These are phyloP conservation scores for Pyrrhia umbra DNA, from an alignment of 2,888 invertebrate genomes.

Conservation along the genomic window DNA sequence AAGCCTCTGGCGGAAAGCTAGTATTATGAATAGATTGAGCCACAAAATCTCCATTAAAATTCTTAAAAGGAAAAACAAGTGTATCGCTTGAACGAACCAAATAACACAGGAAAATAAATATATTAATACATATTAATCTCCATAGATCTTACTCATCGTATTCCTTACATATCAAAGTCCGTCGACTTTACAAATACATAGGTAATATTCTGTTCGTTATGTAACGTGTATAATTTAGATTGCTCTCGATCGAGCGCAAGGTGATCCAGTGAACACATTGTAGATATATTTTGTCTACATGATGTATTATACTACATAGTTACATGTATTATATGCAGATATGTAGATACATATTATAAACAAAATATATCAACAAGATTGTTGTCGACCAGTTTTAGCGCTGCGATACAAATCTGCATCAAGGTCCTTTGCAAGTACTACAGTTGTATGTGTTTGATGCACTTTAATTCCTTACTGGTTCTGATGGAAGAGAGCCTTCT, in stretches of 20 bases:
- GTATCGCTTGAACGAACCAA: neutral
- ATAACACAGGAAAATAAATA: neutral
- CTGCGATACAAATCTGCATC: conserved; percentile 18
- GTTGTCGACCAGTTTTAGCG: neutral
- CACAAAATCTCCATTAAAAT: too few relatives aligned
- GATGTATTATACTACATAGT: neutral
- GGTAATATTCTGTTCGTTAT: neutral
- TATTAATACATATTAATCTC: neutral
- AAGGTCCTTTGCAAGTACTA: conserved; percentile 18
- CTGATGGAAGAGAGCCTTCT: neutral
- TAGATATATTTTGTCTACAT: neutral
- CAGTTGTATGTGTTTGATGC: neutral
- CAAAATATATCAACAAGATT: too few relatives aligned
- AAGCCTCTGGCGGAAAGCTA: too few relatives aligned
- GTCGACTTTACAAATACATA: neutral
- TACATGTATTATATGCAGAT: neutral
- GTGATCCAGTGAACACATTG: neutral
- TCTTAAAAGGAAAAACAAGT: too few relatives aligned
- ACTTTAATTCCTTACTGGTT: neutral
- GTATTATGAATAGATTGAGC: too few relatives aligned
- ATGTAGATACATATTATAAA: neutral
- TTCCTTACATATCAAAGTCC: neutral
- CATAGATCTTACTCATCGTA: neutral
- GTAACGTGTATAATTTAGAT: neutral
- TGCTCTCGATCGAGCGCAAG: neutral